Evolutionary conservation across 2,888 invertebrate genomes (phyloP), one percentile per base, ranked within the genome.

Genomic region (Lasioglossum villosulum): DNA sequence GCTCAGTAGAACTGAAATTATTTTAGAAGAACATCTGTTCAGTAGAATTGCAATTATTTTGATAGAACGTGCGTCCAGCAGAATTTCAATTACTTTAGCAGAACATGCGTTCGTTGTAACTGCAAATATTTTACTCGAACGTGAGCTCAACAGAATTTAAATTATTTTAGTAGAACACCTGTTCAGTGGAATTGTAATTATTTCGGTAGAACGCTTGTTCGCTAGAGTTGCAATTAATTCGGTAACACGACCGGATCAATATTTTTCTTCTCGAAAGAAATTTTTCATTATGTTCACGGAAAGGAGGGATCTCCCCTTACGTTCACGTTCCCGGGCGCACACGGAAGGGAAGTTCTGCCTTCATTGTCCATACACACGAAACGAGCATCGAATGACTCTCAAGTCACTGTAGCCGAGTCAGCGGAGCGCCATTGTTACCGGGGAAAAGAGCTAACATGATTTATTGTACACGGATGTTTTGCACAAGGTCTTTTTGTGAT

Each of bases 381-480:
- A 83, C 78, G 79, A 74, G 48, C 75, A 81, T 81, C 75, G 74
- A 68, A 52, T 48, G 30, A 78, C 73, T 85, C 45, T 80, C 77
- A 83, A 81, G 70, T 78, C 85, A 45, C 82, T 72, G 71, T 75
- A 82, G 86, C 83, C 86, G 81, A 89, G 84, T 89, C 89, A 89
- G 88, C 86, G 37, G 19, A 52, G 78, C 81, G 80, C 81, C 76
- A 88, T 89, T 86, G 88, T 89, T 78, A 82, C 63, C 16, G 72
- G 63, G 63, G 66, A 71, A 71, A 63, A 76, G 71, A 82, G 63
- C 83, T 89, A 85, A 83, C 83, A 80, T 88, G 89, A 89, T 89
- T 88, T 87, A 89, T 89, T 48, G 89, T 78, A 80, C 75, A 45
- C 75, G 83, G 80, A 82, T 87, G 89, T 83, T 88, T 88, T 85